phyloP scores from a whole-genome alignment of 2,888 invertebrate species.

The Chymomyza fuscimana region DNA sequence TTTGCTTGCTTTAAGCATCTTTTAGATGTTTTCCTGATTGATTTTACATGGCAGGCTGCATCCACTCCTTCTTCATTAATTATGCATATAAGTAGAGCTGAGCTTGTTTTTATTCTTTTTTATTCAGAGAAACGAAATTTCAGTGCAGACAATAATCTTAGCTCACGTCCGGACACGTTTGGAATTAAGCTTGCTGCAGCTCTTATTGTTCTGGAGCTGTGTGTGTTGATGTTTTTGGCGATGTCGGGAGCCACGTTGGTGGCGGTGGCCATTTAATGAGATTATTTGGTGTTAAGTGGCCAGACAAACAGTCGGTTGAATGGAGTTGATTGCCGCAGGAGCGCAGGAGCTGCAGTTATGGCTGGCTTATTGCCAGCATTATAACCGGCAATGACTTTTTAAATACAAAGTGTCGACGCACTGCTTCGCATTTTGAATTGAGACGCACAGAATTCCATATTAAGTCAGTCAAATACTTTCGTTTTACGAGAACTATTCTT shows the following conservation, averaged over 20 bases:
- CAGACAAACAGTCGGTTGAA: constrained; percentile 18
- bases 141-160: background rate
- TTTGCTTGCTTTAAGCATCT: background rate
- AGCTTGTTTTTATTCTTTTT: background rate
- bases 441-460: background rate
- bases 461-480: background rate
- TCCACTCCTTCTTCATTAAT: background rate
- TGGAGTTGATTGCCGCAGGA: background rate
- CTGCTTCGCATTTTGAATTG: no score
- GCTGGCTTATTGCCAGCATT: background rate
- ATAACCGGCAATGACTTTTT: background rate
- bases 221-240: background rate
- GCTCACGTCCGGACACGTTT: background rate
- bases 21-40: background rate
- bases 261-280: constrained; percentile 29
- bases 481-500: no score
- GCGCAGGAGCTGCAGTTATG: background rate
- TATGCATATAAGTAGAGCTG: background rate
- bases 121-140: background rate
- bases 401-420: background rate
- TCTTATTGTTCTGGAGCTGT: background rate
- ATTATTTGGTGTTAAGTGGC: constrained; percentile 39
- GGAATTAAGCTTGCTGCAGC: background rate
- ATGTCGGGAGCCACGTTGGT: background rate
- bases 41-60: background rate